Evolutionary conservation across 2,797 vertebrate species (phyloP), one percentile per base, ranked within the genome.

Genomic region (Leptodactylus fallax): DNA sequence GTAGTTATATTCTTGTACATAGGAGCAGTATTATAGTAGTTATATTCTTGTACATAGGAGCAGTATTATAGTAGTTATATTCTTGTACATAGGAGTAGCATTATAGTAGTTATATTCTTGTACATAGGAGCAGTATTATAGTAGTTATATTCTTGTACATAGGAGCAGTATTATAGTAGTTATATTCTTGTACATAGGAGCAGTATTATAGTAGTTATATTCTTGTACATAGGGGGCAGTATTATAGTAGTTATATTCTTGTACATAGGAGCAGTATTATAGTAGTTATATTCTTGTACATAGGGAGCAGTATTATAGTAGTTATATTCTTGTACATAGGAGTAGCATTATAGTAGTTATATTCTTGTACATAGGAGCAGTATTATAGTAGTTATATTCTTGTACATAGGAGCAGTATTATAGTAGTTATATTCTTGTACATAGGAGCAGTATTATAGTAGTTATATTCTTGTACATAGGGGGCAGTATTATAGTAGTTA

Each of bases 361-460:
- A 61, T 61, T 61, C 58, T 21, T 61, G 19, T 60, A 60, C 58
- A 61, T 21, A 61, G 58, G 19, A 21, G 58, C 58, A 61, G 58
- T 61, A 61, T 61, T 61, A 61, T 61, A 61, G 58, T 61, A 19
- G 58, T 61, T 61, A 61, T 63, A 63, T 63, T 63, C 60, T 63
- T 63, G 60, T 63, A 63, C 21, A 63, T 63, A 63, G 60, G 60
- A 7, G 60, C 60, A 61, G 60, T 61, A 61, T 61, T 21, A 61
- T 61, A 61, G 60, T 61, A n/a, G 60, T 61, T 61, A 61, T 61
- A 61, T 61, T 61, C 17, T 61, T 61, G 60, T 61, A 61, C 19
- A 61, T 61, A 61, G 60, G 60, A 6, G 60, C 60, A 61, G 60
- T 61, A 61, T 61, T 60, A 60, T 60, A 60, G 56, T 19, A 60